A percentile compares a stretch with the other conserved stretches of the same genome.
These are phyloP conservation scores for Drosophila virilis DNA, from an alignment of 1,140 invertebrate species.

Conservation along the genomic window DNA sequence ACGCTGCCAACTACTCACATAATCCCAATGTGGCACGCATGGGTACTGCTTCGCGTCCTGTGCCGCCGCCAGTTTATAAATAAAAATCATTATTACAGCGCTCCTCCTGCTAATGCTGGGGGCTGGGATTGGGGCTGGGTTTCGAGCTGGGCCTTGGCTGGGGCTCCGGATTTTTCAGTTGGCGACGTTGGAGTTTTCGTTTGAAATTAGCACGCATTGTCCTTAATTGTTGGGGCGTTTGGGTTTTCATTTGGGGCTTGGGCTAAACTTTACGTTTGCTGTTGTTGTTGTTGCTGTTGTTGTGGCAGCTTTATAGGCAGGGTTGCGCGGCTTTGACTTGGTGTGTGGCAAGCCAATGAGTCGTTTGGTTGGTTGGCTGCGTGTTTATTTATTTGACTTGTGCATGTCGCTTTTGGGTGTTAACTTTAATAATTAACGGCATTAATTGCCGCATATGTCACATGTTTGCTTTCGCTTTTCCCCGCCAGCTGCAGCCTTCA, in stretches of 20 bases:
- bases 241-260: slow-evolving; percentile 40
- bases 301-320: background rate
- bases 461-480: slow-evolving; percentile 62
- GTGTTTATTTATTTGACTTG: slow-evolving; percentile 83
- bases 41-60: slow-evolving; percentile 29
- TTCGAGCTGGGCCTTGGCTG: no score
- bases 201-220: slow-evolving; percentile 80
- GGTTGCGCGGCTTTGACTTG: background rate
- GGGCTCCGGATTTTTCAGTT: slow-evolving; percentile 28
- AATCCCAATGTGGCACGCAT: slow-evolving; percentile 61
- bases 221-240: slow-evolving; percentile 74
- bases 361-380: slow-evolving; percentile 55
- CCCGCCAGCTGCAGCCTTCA: background rate
- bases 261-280: background rate
- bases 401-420: slow-evolving; percentile 82
- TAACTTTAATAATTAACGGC: slow-evolving; percentile 82
- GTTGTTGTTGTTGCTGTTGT: background rate
- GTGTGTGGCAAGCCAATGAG: slow-evolving; percentile 23
- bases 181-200: slow-evolving; percentile 56
- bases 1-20: slow-evolving; percentile 18
- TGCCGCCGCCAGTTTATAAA: slow-evolving; percentile 66
- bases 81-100: slow-evolving; percentile 70
- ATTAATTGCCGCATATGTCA: slow-evolving; percentile 82
- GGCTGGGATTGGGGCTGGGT: background rate
- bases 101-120: background rate